Base-by-base conservation (phyloP, 1,140 invertebrate species). In the Heliconius hermathena region DNA sequence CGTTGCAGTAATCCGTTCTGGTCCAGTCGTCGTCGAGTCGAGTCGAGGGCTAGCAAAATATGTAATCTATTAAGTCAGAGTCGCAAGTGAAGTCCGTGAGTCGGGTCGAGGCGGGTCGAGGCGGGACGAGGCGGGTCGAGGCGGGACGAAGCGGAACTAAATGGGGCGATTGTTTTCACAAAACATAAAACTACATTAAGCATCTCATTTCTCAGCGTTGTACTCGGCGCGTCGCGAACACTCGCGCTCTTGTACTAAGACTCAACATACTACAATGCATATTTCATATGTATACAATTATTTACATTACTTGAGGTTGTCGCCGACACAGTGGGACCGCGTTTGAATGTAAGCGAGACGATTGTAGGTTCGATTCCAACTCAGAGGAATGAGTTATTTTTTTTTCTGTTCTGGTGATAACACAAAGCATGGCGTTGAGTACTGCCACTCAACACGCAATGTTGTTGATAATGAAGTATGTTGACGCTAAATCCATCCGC, bases 171-270 rank as follows among this genome's bases (percentile, higher is more conserved):
- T 41, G 74, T 70, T 76, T 76, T 76, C 74, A 6, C 74, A 76
- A 76, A 76, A 76, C 74, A 76, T 66, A 76, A 76, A 76, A 76
- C 54, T 76, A 38, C 74, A 76, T 76, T 76, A 76, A 76, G 74
- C 54, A 66, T 76, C 74, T 76, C 74, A 76, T 76, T 76, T 76
- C 74, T 76, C 74, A 76, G n/a, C 74, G 57, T 3, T 66, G 60
- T n/a, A 66, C 54, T 54, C 52, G 52, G 49, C 54, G 33, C 74
- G 52, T 33, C n/a, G 74, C 8, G 74, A 75, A 66, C 20, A 57
- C 74, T 8, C 6, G 54, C 54, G n/a, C 33, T 46, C 60, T 26
- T 13, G 60, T 29, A 29, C 60, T 22, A 29, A 11, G 4, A 29
- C 13, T 11, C 4, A 26, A 20, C 9, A 60, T 9, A 54, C 4